Evolutionary conservation across 2,113 vertebrate species (phyloP).

Genomic region (Ictalurus punctatus): DNA sequence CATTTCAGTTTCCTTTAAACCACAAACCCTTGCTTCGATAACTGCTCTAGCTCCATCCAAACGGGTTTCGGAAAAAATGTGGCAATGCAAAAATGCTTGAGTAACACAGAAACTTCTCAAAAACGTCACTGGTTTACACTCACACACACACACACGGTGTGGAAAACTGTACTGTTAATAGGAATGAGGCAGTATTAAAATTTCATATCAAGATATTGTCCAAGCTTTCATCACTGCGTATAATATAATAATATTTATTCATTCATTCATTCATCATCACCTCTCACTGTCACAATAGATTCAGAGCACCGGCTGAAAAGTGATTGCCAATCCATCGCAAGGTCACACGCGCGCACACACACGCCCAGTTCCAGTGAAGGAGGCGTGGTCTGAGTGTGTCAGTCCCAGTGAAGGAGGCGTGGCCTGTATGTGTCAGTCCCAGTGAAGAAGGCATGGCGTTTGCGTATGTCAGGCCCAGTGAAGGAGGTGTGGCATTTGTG

Average conservation of each 20-base stretch:
- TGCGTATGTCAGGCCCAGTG: neutral
- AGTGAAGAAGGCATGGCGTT: neutral
- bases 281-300: neutral
- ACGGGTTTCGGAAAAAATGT: neutral
- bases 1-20: constrained; percentile 1
- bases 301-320: neutral
- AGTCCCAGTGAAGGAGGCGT: neutral
- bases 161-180: neutral
- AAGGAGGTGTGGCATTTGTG: neutral
- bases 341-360: neutral
- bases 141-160: no score
- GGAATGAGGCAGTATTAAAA: neutral
- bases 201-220: neutral
- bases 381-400: neutral
- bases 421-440: neutral
- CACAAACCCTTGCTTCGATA: neutral
- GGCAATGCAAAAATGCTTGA: neutral
- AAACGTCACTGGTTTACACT: neutral
- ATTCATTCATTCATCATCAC: neutral
- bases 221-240: neutral
- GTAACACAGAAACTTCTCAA: neutral
- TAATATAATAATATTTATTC: neutral
- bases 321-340: neutral
- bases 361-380: neutral
- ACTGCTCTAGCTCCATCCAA: neutral